Conservation (phyloP, 23 tunicate genomes). For the Oikopleura albicans region DNA sequence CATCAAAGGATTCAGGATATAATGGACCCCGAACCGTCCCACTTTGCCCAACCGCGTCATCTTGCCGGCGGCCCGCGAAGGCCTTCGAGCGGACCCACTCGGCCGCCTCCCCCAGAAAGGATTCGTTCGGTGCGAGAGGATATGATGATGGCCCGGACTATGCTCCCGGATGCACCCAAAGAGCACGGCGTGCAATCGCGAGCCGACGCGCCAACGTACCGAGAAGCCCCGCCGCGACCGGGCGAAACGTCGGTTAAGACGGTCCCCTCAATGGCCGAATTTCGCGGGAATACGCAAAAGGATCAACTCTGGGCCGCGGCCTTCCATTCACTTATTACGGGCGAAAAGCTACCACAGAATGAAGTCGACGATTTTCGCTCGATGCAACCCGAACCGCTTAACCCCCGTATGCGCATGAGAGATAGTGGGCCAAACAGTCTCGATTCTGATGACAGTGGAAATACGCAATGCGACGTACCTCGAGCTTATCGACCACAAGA, state of each 20-base stretch:
- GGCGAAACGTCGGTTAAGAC: not conserved
- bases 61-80: too few relatives aligned
- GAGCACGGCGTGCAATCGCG: not conserved
- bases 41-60: too few relatives aligned
- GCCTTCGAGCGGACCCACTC: too few relatives aligned
- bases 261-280: not conserved
- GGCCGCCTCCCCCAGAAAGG: constrained; percentile 14
- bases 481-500: not conserved
- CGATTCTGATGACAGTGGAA: not conserved
- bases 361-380: not conserved
- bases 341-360: not conserved
- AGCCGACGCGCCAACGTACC: constrained; percentile 5
- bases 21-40: too few relatives aligned
- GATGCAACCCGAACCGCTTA: not conserved
- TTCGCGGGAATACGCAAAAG: not conserved
- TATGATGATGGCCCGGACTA: constrained; percentile 5
- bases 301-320: constrained; percentile 14
- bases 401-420: not conserved
- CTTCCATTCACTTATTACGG: not conserved
- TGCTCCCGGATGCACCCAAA: constrained; percentile 12
- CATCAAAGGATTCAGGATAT: too few relatives aligned
- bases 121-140: constrained; percentile 1
- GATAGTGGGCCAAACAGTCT: not conserved
- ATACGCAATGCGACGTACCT: not conserved
- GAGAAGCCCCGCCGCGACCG: constrained; percentile 16